Percentiles rank a stretch among this genome's conserved stretches.
These are phyloP conservation scores for Microctonus aethiopoides DNA, from an alignment of 2,888 invertebrate genomes.

Conservation along the genomic window DNA sequence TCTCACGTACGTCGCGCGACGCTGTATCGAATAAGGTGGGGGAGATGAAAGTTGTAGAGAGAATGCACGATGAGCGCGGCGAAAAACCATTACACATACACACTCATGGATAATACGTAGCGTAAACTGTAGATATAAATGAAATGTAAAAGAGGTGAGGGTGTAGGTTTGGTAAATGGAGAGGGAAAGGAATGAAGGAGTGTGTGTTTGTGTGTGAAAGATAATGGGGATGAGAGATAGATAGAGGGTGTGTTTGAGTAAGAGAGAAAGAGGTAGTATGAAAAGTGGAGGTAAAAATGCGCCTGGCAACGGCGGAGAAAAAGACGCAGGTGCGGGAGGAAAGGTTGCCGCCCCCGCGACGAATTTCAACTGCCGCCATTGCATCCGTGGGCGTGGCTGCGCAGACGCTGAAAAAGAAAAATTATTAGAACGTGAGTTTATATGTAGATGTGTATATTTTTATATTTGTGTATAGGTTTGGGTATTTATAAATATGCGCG, in stretches of 20 bases:
- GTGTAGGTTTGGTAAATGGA: too few relatives aligned
- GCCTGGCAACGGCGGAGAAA: constrained; percentile 41
- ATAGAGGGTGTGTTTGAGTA: constrained; percentile 6
- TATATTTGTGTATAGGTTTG: constrained; percentile 38
- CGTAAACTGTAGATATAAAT: background rate
- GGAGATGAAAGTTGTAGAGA: constrained; percentile 18
- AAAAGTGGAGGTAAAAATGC: constrained; percentile 30
- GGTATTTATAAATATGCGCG: too few relatives aligned
- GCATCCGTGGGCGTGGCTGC: constrained; percentile 64
- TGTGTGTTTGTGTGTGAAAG: too few relatives aligned
- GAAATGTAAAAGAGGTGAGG: constrained; percentile 2
- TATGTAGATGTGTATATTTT: constrained; percentile 36
- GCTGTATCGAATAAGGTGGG: constrained; percentile 33
- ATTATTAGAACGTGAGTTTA: constrained; percentile 48
- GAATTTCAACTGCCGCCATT: constrained; percentile 56
- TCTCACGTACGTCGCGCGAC: constrained; percentile 36
- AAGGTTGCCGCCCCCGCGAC: constrained; percentile 57
- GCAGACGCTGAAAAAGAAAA: constrained; percentile 64
- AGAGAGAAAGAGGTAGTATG: background rate
- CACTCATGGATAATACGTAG: background rate
- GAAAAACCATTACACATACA: background rate
- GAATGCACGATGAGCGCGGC: background rate
- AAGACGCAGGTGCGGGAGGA: constrained; percentile 49
- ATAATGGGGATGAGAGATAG: too few relatives aligned
- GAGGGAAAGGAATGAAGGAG: constrained; percentile 10